Base-by-base conservation (phyloP, 2,888 invertebrate genomes). In the Aphodius sticticus region DNA sequence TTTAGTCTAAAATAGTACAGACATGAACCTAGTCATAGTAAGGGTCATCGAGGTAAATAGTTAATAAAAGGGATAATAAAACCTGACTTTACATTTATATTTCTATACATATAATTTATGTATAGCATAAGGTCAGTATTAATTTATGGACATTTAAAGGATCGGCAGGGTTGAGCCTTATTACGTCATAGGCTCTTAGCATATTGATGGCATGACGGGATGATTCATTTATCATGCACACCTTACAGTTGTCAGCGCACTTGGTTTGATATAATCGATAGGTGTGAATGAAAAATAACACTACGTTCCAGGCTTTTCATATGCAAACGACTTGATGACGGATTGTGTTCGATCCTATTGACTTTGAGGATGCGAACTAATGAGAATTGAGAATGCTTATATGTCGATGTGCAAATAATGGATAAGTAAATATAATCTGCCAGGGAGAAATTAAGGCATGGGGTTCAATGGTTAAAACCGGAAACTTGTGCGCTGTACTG, bases 191-290 rank as follows among this genome's bases (percentile, higher is more conserved):
- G 6, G 53, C 12, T 53, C 53, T 53, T 53, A 2, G 53, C 53
- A 53, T 53, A 53, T 53, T 53, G 53, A 53, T 53, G 53, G 53
- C 53, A 53, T 53, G 53, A 53, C 53, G 53, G 53, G 53, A 53
- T 53, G 53, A 53, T 53, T 53, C 53, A 53, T 53, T 53, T 53
- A 53, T 53, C 53, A 53, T 53, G 53, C 53, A 53, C 53, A 53
- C 53, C 53, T 53, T 53, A 53, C 53, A 53, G 53, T 53, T 53
- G 53, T 53, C 53, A 53, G 53, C 53, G 12, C 53, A 53, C 53
- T 53, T 53, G 53, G 53, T 53, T 12, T 53, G 53, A 53, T 53
- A 53, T 9, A 53, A 53, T 53, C 53, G 53, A 53, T 53, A 53
- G 53, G 53, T 53, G 53, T 53, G 53, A 53, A 53, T 53, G 53